Conservation (phyloP, 2,797 vertebrate species). For the Poliocrania exsul region DNA sequence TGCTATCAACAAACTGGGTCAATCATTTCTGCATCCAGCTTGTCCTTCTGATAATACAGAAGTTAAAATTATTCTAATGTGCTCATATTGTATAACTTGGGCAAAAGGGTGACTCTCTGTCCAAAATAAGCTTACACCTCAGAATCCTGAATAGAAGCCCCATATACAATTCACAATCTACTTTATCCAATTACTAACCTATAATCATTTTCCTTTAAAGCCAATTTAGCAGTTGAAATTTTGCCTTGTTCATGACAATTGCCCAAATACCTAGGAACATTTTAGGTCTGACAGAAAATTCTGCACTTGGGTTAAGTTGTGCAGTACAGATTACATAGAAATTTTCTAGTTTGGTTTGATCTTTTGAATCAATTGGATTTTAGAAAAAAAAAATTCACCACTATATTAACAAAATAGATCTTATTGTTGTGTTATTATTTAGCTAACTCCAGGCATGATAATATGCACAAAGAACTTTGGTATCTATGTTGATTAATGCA, state of each 20-base stretch:
- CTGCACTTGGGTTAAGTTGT: neutral
- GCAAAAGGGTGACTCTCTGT: neutral
- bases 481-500: neutral
- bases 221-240: neutral
- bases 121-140: neutral
- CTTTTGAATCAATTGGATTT: neutral
- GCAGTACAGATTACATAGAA: neutral
- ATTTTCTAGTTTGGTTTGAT: neutral
- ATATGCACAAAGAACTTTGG: neutral
- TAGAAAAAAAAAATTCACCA: fast-evolving
- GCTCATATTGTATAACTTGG: neutral
- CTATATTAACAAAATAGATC: neutral
- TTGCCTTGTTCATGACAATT: neutral
- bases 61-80: neutral
- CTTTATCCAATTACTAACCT: neutral
- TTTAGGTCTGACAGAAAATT: neutral
- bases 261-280: neutral
- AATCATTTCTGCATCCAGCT: neutral
- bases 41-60: neutral
- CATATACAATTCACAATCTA: neutral
- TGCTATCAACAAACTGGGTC: neutral
- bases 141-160: neutral
- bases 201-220: neutral
- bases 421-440: neutral
- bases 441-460: neutral